Evolutionary conservation across 2,888 invertebrate genomes (phyloP), one percentile per base, ranked within the genome.

Genomic region (Torymus aiolomorphi): DNA sequence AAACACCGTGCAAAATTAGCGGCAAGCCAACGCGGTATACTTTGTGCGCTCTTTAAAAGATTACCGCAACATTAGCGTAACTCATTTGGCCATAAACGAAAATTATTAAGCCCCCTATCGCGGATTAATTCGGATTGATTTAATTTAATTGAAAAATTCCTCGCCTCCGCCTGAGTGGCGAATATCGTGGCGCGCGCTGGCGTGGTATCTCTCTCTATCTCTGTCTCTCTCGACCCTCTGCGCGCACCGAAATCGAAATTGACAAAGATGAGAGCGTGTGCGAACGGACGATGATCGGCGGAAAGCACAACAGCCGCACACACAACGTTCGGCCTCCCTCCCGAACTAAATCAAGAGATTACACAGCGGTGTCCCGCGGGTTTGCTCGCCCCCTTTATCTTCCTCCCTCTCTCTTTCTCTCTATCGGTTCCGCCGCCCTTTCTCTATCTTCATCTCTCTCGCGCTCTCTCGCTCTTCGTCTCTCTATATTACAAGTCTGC

Each of bases 331-430:
- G 42, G 42, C 42, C 8, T 42, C 42, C 42, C 42, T 10, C 8
- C 42, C 42, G 42, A 42, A 42, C 42, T 42, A 42, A 42, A 42
- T 42, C 42, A 42, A 42, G 42, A 42, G 42, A 31, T 70, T 74
- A 83, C 81, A 80, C 77, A 67, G 66, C 76, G 80, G 72, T 78
- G 79, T 75, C 67, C 77, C 75, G 73, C 73, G 61, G 66, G 79
- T 65, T 59, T n/a, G 4, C 12, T 24, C 24, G 3, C 59, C n/a
- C 54, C 51, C 20, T 63, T 20, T 63, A 62, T 65, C 65, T 61
- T 20, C 5, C 72, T 81, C 67, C 62, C 49, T 42, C 74, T 74
- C 24, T 76, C 57, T 67, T 61, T 67, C 14, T 18, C 54, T 18
- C 16, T 11, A 57, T 52, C 59, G 65, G 51, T 61, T 61, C 16